These are phyloP conservation scores for Phortica okadai DNA, from an alignment of 2,888 invertebrate genomes.

Conservation along the genomic window DNA sequence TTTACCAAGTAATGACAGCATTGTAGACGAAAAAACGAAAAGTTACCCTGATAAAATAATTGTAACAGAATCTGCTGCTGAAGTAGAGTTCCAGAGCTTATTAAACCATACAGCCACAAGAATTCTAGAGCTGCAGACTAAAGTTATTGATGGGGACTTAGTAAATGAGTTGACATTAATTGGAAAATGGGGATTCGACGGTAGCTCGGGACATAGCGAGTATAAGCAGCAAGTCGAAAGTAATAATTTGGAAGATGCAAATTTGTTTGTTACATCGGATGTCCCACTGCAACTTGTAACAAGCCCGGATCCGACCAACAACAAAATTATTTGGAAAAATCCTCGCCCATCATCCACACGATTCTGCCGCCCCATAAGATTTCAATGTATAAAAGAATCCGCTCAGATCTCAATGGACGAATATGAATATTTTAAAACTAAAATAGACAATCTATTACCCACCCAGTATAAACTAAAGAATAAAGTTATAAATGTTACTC, in stretches of 20 bases:
- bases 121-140: constrained; percentile 20
- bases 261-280: background rate
- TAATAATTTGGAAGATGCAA: background rate
- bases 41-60: constrained; percentile 29
- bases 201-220: too few relatives aligned
- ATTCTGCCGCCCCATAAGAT: too few relatives aligned
- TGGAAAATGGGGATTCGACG: too few relatives aligned
- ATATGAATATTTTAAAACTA: too few relatives aligned
- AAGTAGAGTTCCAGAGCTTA: too few relatives aligned
- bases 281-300: background rate
- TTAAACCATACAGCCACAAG: constrained; percentile 30
- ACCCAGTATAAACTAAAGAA: too few relatives aligned
- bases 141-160: background rate
- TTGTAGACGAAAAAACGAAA: constrained; percentile 17
- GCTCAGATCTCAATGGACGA: background rate
- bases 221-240: background rate
- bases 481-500: too few relatives aligned
- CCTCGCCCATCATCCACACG: too few relatives aligned
- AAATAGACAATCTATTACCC: too few relatives aligned
- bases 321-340: too few relatives aligned
- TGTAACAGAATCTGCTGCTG: constrained; percentile 25
- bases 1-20: constrained; percentile 33
- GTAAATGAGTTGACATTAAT: constrained; percentile 1
- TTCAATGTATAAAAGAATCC: too few relatives aligned
- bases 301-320: too few relatives aligned